Evolutionary conservation across 2,888 invertebrate genomes (phyloP).

Genomic region (Dicycla oo): DNA sequence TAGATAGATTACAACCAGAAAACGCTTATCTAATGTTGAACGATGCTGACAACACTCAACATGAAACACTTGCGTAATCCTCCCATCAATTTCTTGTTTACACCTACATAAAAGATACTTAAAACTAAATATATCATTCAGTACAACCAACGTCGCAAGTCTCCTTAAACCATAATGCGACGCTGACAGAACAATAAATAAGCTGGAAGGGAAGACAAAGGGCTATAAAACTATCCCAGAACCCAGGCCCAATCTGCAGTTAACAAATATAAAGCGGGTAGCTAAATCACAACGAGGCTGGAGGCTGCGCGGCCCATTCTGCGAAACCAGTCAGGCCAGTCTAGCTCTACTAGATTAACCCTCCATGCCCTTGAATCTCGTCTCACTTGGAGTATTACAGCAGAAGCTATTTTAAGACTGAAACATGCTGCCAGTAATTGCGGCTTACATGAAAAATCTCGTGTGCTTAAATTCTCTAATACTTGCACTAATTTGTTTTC

Average conservation of each 20-base stretch:
- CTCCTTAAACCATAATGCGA: conserved; percentile 15
- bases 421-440: conserved; percentile 67
- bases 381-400: conserved; percentile 47
- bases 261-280: conserved; percentile 52
- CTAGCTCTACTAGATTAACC: conserved; percentile 70
- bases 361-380: conserved; percentile 70
- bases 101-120: conserved; percentile 4
- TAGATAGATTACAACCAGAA: not conserved
- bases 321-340: conserved; percentile 79
- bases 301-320: conserved; percentile 67
- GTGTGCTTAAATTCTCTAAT: conserved; percentile 9
- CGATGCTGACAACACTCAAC: conserved; percentile 1
- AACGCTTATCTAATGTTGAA: not conserved
- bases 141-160: not conserved
- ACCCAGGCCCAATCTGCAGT: conserved; percentile 35
- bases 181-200: conserved; percentile 32
- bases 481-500: conserved; percentile 32
- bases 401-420: conserved; percentile 77
- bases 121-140: conserved; percentile 7
- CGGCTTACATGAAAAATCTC: conserved; percentile 64
- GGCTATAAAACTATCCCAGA: conserved; percentile 49
- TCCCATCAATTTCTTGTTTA: conserved; percentile 9
- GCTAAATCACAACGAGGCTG: conserved; percentile 73
- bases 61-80: conserved; percentile 2
- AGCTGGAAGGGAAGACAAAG: conserved; percentile 52